phyloP scores from a whole-genome alignment of 2,113 vertebrate genomes.

The Butastur rufipennis region DNA sequence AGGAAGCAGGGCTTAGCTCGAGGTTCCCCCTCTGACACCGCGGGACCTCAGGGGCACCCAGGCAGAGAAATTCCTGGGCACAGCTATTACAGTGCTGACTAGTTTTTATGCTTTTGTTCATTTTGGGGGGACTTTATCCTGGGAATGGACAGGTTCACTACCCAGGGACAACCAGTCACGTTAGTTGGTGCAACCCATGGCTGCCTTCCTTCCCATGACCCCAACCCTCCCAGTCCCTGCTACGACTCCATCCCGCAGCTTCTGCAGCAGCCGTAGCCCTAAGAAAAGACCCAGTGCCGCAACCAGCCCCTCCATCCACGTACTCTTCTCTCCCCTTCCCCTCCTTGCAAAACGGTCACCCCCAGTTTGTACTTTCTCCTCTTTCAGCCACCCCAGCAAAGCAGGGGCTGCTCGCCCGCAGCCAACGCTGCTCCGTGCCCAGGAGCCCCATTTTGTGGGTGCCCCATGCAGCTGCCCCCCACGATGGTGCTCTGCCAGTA shows the following conservation, averaged over 20 bases:
- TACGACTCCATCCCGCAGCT: neutral
- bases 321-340: neutral
- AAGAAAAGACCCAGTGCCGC: neutral
- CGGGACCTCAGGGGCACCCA: neutral
- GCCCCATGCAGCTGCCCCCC: neutral
- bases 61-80: neutral
- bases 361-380: neutral
- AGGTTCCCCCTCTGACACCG: fast-evolving
- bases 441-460: neutral
- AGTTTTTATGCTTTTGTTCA: fast-evolving
- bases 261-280: neutral
- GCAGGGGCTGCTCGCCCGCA: neutral
- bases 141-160: neutral
- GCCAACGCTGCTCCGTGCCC: neutral
- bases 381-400: neutral
- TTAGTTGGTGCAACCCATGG: neutral
- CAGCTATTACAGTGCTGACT: neutral
- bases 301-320: neutral
- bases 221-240: neutral
- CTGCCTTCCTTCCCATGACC: neutral
- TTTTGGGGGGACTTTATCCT: neutral
- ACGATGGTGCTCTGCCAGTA: neutral
- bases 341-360: neutral
- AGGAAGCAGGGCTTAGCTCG: neutral
- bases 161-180: neutral